phyloP scores from a whole-genome alignment of 2,888 invertebrate species.

The Drosophila ustulata region DNA sequence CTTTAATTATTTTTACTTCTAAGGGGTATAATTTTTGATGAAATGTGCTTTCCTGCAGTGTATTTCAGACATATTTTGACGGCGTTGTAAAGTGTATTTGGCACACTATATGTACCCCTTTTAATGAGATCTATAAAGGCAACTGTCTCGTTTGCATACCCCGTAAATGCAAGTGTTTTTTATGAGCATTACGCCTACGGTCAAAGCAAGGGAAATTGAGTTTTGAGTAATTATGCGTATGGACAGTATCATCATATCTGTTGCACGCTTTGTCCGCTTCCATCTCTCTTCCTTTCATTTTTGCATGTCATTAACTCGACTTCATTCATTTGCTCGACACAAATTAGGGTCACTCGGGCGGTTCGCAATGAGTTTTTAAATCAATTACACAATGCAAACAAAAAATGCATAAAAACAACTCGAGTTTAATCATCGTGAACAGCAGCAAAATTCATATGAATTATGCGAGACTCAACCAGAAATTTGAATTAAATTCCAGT shows the following conservation, averaged over 20 bases:
- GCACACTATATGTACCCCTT: no score
- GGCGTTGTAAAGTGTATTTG: no score
- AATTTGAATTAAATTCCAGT: neutral
- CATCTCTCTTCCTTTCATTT: neutral
- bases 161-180: no score
- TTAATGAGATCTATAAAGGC: no score
- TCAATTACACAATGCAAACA: slow-evolving; percentile 50
- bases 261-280: neutral
- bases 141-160: no score
- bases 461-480: neutral
- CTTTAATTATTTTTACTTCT: neutral
- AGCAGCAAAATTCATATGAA: slow-evolving; percentile 3
- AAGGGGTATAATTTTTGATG: no score
- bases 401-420: slow-evolving; percentile 6
- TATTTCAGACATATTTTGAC: neutral
- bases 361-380: slow-evolving; percentile 41
- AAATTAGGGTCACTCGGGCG: slow-evolving; percentile 64
- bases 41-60: neutral
- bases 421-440: slow-evolving; percentile 3
- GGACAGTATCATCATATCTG: neutral
- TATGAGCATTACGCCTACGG: neutral
- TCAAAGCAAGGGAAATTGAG: slow-evolving; percentile 13
- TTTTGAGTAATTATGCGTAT: slow-evolving; percentile 15
- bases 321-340: slow-evolving; percentile 11
- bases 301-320: slow-evolving; percentile 36